phyloP scores from a whole-genome alignment of 2,888 invertebrate genomes.

The Xiphydria camelus region DNA sequence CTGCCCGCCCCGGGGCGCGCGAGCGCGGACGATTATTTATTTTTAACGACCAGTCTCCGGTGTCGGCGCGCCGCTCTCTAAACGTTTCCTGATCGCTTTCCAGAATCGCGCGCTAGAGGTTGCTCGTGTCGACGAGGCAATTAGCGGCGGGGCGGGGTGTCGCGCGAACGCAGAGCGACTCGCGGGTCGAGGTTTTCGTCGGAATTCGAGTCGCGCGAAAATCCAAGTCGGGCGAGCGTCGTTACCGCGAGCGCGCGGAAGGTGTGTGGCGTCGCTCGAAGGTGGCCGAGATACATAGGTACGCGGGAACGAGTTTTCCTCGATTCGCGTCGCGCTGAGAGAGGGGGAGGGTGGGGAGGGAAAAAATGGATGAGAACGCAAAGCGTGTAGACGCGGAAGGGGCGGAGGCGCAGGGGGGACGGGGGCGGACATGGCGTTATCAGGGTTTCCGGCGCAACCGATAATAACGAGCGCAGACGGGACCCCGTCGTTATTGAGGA shows the following conservation, averaged over 20 bases:
- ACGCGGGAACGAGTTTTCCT: no score
- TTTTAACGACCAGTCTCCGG: neutral
- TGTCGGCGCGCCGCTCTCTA: neutral
- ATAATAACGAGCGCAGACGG: conserved; percentile 29
- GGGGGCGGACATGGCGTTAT: conserved; percentile 43
- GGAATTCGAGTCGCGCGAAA: no score
- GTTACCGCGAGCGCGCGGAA: no score
- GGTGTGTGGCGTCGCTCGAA: no score
- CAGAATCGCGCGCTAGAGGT: neutral
- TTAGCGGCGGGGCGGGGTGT: no score
- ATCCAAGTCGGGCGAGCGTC: no score
- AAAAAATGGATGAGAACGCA: neutral
- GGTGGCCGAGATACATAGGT: no score
- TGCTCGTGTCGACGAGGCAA: no score
- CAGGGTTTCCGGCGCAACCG: conserved; percentile 43
- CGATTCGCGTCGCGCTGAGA: no score
- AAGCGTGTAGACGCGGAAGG: conserved; percentile 22
- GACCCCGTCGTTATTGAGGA: no score
- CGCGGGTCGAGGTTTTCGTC: no score
- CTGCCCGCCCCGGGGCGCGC: neutral
- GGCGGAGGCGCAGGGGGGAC: conserved; percentile 21
- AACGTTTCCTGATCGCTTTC: conserved; percentile 9
- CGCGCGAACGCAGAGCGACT: no score
- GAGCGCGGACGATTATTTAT: neutral
- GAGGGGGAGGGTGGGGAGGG: conserved; percentile 19